These are phyloP conservation scores for Meteorus colon DNA, from an alignment of 2,888 invertebrate genomes.

Conservation along the genomic window DNA sequence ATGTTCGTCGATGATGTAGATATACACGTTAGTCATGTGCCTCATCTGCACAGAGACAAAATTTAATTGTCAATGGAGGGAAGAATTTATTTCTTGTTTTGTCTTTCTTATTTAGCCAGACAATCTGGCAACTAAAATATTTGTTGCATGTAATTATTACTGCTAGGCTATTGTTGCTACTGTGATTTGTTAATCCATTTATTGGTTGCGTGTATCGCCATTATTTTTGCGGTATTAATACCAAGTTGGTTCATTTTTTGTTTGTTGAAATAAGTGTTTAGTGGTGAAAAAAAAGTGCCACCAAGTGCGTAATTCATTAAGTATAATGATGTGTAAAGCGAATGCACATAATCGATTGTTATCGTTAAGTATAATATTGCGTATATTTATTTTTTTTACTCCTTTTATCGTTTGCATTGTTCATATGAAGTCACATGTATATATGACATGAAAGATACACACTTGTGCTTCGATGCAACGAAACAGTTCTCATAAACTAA, in stretches of 20 bases:
- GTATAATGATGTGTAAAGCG: constrained; percentile 11
- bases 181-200: constrained; percentile 32
- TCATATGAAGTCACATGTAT: constrained; percentile 20
- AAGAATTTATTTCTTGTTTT: background rate
- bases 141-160: constrained; percentile 7
- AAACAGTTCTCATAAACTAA: constrained; percentile 30
- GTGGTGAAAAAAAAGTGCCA: background rate
- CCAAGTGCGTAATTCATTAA: constrained; percentile 15
- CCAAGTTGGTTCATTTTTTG: constrained; percentile 15
- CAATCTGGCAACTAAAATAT: background rate
- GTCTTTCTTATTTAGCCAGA: background rate
- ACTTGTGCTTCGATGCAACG: constrained; percentile 24
- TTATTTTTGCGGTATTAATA: constrained; percentile 8
- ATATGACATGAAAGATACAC: constrained; percentile 2
- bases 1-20: constrained; percentile 25
- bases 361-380: constrained; percentile 15
- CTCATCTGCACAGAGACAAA: constrained; percentile 8
- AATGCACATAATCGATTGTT: constrained; percentile 32
- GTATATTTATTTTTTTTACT: constrained; percentile 21
- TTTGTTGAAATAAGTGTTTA: background rate
- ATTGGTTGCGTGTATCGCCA: constrained; percentile 15
- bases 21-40: background rate
- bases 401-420: constrained; percentile 10
- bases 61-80: constrained; percentile 6
- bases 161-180: constrained; percentile 21